Conservation (phyloP, 2,888 invertebrate genomes). For the Eupsilia transversa region DNA sequence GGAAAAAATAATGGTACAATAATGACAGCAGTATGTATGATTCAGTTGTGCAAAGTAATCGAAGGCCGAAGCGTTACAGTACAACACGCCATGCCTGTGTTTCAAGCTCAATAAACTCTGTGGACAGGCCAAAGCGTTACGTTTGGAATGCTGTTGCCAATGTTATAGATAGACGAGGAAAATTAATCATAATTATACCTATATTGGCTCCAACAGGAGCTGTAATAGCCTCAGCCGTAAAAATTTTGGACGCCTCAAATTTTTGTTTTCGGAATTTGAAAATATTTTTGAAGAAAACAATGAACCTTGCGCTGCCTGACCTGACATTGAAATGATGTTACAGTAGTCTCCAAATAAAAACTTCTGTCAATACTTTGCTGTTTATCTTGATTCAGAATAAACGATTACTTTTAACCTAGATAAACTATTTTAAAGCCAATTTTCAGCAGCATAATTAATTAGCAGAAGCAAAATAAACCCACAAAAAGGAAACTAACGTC, state of each 20-base stretch:
- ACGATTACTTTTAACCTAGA: constrained; percentile 10
- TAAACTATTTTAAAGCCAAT: neutral
- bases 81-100: constrained; percentile 48
- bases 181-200: neutral
- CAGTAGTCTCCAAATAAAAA: constrained; percentile 10
- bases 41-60: constrained; percentile 67
- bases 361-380: neutral
- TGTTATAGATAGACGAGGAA: constrained; percentile 3
- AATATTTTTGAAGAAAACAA: neutral
- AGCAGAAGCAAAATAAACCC: constrained; percentile 10
- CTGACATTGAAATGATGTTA: constrained; percentile 3
- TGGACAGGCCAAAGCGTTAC: constrained; percentile 24
- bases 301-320: neutral
- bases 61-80: constrained; percentile 62
- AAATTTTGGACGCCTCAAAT: no score
- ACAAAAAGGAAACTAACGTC: constrained; percentile 1
- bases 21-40: constrained; percentile 60
- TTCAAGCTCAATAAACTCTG: constrained; percentile 61
- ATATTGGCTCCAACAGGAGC: neutral
- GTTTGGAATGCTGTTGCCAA: constrained; percentile 29
- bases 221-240: neutral
- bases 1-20: constrained; percentile 55
- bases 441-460: neutral
- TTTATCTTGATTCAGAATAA: constrained; percentile 18
- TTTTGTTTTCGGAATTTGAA: neutral